Conservation (phyloP, 2,797 vertebrate species). For the Cynopterus sphinx region DNA sequence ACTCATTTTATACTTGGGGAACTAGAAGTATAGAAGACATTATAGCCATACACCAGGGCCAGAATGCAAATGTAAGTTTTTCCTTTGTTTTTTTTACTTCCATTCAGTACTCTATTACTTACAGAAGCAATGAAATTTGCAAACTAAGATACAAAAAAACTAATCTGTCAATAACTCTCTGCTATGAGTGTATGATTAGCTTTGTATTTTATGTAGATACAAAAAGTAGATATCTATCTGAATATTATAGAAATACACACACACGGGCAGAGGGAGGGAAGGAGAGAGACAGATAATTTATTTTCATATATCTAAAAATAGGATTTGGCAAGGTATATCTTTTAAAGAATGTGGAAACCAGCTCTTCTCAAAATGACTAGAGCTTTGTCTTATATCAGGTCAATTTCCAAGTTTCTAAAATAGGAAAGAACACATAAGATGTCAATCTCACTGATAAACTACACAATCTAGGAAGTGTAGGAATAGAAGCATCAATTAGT, state of each 20-base stretch:
- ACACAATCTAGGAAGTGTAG: background rate
- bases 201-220: background rate
- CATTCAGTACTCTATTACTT: background rate
- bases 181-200: background rate
- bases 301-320: slow-evolving; percentile 33
- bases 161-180: slow-evolving; percentile 23
- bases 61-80: background rate
- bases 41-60: background rate
- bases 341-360: slow-evolving; percentile 3
- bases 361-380: slow-evolving; percentile 29
- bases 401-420: slow-evolving; percentile 14
- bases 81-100: background rate
- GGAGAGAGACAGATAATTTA: background rate
- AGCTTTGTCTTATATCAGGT: background rate
- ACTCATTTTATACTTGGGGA: slow-evolving; percentile 12
- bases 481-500: background rate
- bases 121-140: background rate
- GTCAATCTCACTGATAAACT: slow-evolving; percentile 42
- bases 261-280: background rate
- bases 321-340: background rate
- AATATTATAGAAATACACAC: background rate
- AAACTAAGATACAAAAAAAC: slow-evolving; percentile 58
- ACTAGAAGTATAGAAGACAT: background rate
- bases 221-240: background rate
- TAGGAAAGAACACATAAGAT: background rate